Conservation (phyloP, 1,140 invertebrate species). For the Ditylenchus dipsaci region DNA sequence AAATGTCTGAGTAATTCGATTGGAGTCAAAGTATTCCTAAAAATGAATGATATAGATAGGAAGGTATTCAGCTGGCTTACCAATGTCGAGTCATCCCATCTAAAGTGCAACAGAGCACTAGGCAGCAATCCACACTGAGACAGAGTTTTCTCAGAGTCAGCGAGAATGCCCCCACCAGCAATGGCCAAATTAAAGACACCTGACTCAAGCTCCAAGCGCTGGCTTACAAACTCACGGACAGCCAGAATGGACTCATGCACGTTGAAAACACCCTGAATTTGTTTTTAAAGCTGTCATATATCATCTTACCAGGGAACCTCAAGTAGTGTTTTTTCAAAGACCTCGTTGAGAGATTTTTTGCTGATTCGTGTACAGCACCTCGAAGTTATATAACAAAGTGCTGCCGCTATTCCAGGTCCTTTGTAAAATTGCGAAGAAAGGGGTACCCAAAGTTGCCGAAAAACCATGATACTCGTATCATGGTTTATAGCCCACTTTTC, state of each 20-base stretch:
- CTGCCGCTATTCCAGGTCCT: background rate
- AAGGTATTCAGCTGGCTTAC: slow-evolving; percentile 6
- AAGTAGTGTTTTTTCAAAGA: no score
- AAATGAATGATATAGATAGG: background rate
- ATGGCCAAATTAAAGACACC: slow-evolving; percentile 21
- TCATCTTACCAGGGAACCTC: no score
- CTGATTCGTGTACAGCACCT: no score
- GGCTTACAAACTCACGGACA: slow-evolving; percentile 29
- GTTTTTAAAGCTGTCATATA: slow-evolving; percentile 6
- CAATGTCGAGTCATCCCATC: slow-evolving; percentile 32
- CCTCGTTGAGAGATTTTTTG: no score
- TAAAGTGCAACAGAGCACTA: slow-evolving; percentile 35
- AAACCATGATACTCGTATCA: no score
- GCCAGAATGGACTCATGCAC: slow-evolving; percentile 29
- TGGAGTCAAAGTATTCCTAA: background rate
- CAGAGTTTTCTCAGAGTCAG: slow-evolving; percentile 20
- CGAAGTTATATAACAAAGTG: no score
- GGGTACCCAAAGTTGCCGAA: no score
- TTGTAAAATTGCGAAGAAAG: background rate
- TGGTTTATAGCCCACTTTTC: no score
- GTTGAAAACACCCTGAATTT: slow-evolving; percentile 34
- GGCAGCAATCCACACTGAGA: slow-evolving; percentile 33
- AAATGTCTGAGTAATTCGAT: background rate
- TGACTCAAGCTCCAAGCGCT: slow-evolving; percentile 2
- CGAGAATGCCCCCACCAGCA: background rate